phyloP scores from a whole-genome alignment of 2,888 invertebrate species.

The Helobdella robusta region DNA sequence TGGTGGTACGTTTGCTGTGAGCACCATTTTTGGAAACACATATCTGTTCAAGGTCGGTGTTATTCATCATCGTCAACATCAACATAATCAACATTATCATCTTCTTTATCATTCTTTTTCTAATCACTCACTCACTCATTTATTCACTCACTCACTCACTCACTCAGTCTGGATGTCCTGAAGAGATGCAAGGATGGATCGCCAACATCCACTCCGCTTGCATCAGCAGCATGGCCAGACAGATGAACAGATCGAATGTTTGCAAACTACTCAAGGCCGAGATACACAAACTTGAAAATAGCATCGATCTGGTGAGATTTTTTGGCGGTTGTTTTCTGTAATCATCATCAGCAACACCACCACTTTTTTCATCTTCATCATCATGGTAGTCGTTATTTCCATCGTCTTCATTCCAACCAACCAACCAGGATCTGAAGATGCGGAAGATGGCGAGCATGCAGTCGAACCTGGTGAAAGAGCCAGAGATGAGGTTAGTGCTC shows the following conservation, averaged over 20 bases:
- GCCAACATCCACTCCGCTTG: slow-evolving; percentile 95
- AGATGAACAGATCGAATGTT: slow-evolving; percentile 92
- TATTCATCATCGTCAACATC: too few relatives aligned
- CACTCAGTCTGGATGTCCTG: too few relatives aligned
- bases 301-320: slow-evolving; percentile 71
- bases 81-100: too few relatives aligned
- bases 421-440: slow-evolving; percentile 79
- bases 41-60: slow-evolving; percentile 82
- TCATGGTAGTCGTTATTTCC: background rate
- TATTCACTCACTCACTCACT: too few relatives aligned
- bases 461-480: slow-evolving; percentile 86
- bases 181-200: slow-evolving; percentile 35
- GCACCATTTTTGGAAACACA: slow-evolving; percentile 94
- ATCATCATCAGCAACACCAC: background rate
- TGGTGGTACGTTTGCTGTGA: slow-evolving; percentile 92
- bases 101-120: too few relatives aligned
- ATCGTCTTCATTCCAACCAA: background rate
- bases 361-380: background rate
- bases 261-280: slow-evolving; percentile 89
- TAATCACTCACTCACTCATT: too few relatives aligned
- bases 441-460: slow-evolving; percentile 96
- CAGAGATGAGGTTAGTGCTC: slow-evolving; percentile 80
- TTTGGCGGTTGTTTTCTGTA: slow-evolving; percentile 12
- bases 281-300: slow-evolving; percentile 87
- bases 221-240: slow-evolving; percentile 90